Evolutionary conservation across 2,113 vertebrate genomes (phyloP).

Genomic region (Bettongia penicillata): DNA sequence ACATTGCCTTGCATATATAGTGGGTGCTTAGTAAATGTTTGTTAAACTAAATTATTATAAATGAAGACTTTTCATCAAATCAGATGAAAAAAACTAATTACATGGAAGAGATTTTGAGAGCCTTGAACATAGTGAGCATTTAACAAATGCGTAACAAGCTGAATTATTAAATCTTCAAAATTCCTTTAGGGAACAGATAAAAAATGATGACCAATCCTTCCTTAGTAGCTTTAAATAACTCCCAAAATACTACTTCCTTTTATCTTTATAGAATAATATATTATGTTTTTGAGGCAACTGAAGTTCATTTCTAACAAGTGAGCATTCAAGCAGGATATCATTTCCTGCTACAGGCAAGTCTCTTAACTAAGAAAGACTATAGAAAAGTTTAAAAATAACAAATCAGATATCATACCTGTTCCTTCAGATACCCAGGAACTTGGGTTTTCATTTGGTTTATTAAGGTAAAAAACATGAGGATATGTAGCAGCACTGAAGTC

Average conservation of each 20-base stretch:
- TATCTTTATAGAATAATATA: background rate
- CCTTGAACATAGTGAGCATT: too few relatives aligned
- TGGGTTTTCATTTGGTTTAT: constrained; percentile 85
- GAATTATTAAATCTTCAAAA: background rate
- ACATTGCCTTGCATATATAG: too few relatives aligned
- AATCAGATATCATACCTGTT: constrained; percentile 87
- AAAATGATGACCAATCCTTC: background rate
- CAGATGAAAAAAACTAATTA: too few relatives aligned
- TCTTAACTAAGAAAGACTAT: background rate
- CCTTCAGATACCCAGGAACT: constrained; percentile 87
- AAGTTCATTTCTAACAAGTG: background rate
- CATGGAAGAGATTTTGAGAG: too few relatives aligned
- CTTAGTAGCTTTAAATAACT: background rate
- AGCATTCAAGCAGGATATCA: background rate
- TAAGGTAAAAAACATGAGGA: constrained; percentile 86
- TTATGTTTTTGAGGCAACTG: background rate
- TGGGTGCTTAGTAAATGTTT: too few relatives aligned
- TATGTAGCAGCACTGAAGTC: constrained; percentile 76
- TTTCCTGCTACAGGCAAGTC: background rate
- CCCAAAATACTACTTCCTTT: background rate
- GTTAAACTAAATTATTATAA: too few relatives aligned
- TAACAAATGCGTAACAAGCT: too few relatives aligned
- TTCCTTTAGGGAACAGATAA: background rate
- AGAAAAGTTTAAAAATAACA: background rate
- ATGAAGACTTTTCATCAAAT: too few relatives aligned